These are phyloP conservation scores for Oryzias curvinotus DNA, from an alignment of 2,113 vertebrate species.

Conservation along the genomic window DNA sequence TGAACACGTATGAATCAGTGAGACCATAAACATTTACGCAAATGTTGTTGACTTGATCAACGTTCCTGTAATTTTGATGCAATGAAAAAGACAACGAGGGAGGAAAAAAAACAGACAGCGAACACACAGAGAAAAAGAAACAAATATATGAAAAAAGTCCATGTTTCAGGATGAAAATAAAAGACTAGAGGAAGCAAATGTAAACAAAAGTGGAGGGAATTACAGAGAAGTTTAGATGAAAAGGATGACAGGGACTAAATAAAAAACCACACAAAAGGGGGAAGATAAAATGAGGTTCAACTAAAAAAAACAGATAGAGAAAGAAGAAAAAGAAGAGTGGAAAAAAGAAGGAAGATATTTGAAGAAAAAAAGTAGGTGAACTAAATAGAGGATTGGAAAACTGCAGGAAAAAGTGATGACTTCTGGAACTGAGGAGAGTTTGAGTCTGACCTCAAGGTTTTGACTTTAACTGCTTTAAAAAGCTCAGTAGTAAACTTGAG, in stretches of 20 bases:
- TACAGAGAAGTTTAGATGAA: not conserved
- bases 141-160: not conserved
- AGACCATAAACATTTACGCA: not conserved
- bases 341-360: not conserved
- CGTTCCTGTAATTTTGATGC: too few species aligned
- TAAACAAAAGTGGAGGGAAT: not conserved
- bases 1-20: not conserved
- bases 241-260: not conserved
- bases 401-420: too few species aligned
- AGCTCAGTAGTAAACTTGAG: too few species aligned
- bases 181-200: not conserved
- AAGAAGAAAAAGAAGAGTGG: not conserved
- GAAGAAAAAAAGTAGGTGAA: too few species aligned
- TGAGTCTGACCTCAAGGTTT: too few species aligned
- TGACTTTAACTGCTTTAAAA: too few species aligned
- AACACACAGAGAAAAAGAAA: not conserved
- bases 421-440: too few species aligned
- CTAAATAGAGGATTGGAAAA: too few species aligned
- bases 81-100: not conserved
- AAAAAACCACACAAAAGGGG: not conserved
- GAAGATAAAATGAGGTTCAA: not conserved
- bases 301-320: not conserved
- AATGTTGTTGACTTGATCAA: too few species aligned
- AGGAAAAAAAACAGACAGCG: not conserved
- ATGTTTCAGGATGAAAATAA: not conserved